Percentiles rank a stretch among this genome's conserved stretches.
Conservation (phyloP, 2,113 vertebrate genomes). For the Morone saxatilis region DNA sequence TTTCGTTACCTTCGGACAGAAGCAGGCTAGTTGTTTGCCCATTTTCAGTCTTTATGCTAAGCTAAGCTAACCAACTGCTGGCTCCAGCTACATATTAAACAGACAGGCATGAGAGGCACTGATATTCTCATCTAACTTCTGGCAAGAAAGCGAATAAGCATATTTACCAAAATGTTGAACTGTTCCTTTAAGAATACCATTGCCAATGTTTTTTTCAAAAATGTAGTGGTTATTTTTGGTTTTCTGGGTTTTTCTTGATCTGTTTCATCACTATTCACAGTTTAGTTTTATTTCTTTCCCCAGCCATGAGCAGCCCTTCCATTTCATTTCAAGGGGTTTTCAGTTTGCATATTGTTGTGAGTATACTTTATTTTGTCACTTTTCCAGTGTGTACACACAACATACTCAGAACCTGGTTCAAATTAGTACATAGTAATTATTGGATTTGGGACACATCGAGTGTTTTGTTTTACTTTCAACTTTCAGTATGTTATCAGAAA, state of each 20-base stretch:
- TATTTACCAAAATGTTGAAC: background rate
- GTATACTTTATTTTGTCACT: background rate
- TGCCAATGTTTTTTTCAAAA: background rate
- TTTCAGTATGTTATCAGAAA: background rate
- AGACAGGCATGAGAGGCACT: background rate
- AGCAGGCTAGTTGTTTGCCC: background rate
- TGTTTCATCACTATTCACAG: no score
- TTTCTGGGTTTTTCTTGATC: no score
- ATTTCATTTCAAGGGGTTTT: background rate
- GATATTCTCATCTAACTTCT: background rate
- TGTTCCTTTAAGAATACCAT: background rate
- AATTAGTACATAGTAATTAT: no score
- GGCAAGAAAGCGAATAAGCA: no score
- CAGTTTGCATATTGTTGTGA: background rate
- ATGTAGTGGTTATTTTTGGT: no score
- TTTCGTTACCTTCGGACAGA: background rate
- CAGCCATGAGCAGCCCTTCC: background rate
- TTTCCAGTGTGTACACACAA: background rate
- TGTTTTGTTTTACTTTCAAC: background rate
- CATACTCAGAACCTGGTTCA: background rate
- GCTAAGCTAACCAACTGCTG: background rate
- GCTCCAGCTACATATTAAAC: no score
- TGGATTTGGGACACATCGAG: background rate
- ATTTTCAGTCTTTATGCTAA: background rate
- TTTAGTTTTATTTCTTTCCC: no score